A percentile compares a stretch with the other conserved stretches of the same genome.
These are phyloP conservation scores for Zaprionus lachaisei DNA, from an alignment of 1,140 invertebrate genomes.

Conservation along the genomic window DNA sequence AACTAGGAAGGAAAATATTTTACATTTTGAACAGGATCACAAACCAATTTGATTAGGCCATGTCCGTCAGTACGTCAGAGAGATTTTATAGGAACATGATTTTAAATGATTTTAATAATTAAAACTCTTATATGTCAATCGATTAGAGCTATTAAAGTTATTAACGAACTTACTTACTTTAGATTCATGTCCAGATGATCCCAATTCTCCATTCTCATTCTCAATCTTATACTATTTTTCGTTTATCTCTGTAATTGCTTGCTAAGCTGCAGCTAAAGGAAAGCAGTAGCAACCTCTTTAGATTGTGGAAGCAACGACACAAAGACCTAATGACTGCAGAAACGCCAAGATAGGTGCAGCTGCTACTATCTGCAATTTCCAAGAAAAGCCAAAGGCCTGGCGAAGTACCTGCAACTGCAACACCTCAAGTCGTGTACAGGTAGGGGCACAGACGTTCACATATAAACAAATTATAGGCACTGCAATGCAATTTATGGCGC, in stretches of 20 bases:
- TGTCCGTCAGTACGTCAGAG: too few species aligned
- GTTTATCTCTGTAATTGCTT: conserved; percentile 55
- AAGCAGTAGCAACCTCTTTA: conserved; percentile 36
- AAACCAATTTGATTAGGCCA: too few species aligned
- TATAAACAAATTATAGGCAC: conserved; percentile 69
- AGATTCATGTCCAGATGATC: too few species aligned
- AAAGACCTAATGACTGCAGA: conserved; percentile 25
- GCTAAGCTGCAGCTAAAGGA: conserved; percentile 57
- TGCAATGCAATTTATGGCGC: conserved; percentile 62
- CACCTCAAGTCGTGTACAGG: conserved; percentile 74
- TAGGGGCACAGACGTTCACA: conserved; percentile 35
- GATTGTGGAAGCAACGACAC: conserved; percentile 26
- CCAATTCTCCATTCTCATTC: conserved; percentile 25
- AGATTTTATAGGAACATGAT: too few species aligned
- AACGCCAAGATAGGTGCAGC: conserved; percentile 1
- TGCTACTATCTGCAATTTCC: conserved; percentile 59
- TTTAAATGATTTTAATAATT: too few species aligned
- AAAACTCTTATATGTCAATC: too few species aligned
- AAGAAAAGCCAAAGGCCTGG: conserved; percentile 60
- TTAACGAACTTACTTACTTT: too few species aligned
- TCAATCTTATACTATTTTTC: conserved; percentile 28
- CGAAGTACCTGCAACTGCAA: conserved; percentile 43
- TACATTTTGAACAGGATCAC: too few species aligned
- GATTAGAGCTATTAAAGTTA: too few species aligned
- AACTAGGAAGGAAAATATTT: too few species aligned